Percentiles rank a stretch among this genome's conserved stretches.
These are phyloP conservation scores for Machimus rusticus DNA, from an alignment of 2,888 invertebrate species.

Conservation along the genomic window DNA sequence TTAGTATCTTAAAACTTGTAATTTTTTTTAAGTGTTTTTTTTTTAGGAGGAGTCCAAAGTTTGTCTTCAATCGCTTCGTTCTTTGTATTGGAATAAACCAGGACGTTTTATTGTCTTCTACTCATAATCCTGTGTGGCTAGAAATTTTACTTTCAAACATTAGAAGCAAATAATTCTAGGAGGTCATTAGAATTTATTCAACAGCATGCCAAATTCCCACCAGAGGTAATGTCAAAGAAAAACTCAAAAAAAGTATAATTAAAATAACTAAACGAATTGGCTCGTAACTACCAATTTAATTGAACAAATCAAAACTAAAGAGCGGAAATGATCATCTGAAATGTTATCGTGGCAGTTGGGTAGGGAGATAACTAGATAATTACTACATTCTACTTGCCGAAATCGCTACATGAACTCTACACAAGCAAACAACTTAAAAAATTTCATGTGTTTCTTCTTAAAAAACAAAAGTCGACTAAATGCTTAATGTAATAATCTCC, in stretches of 20 bases:
- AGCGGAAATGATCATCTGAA: slow-evolving; percentile 1
- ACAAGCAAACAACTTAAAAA: slow-evolving; percentile 55
- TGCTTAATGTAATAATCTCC: neutral
- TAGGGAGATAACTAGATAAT: slow-evolving; percentile 29
- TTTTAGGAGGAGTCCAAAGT: neutral
- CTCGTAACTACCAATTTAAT: slow-evolving; percentile 11
- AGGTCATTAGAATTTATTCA: slow-evolving; percentile 16
- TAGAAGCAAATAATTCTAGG: slow-evolving; percentile 9
- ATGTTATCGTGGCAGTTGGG: slow-evolving; percentile 32
- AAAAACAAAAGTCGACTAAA: neutral
- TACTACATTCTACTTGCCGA: slow-evolving; percentile 56
- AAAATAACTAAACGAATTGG: neutral
- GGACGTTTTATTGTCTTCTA: neutral
- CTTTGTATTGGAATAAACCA: neutral
- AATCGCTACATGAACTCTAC: slow-evolving; percentile 56
- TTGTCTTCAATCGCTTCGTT: slow-evolving; percentile 1
- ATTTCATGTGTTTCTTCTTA: neutral
- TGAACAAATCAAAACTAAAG: neutral
- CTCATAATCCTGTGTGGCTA: neutral
- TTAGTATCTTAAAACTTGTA: neutral
- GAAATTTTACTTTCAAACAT: slow-evolving; percentile 13
- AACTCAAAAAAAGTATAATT: neutral
- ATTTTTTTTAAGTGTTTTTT: neutral
- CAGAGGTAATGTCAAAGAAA: neutral
- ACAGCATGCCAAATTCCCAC: slow-evolving; percentile 39